Conservation (phyloP, 2,113 vertebrate genomes). For the Azemiops feae region DNA sequence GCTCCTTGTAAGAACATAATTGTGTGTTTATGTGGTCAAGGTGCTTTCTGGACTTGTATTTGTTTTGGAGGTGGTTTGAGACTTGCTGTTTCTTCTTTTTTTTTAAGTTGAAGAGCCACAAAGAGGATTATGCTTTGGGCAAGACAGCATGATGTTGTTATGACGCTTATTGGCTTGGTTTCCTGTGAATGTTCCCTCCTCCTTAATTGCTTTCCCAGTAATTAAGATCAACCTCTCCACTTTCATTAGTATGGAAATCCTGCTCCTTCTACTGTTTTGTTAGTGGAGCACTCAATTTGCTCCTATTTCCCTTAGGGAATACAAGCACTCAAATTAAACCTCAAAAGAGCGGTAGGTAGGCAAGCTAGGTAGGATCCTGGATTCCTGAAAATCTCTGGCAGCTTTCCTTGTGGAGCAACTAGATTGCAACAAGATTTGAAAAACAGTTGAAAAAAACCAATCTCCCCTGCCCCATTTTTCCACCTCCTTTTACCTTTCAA, state of each 20-base stretch:
- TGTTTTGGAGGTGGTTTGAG: not conserved
- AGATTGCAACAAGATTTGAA: not conserved
- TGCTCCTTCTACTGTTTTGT: not conserved
- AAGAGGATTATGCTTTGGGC: not conserved
- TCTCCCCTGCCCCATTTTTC: not conserved
- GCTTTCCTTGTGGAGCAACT: not conserved
- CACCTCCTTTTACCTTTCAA: not conserved
- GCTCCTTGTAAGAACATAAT: rapidly evolving
- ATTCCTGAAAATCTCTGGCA: not conserved
- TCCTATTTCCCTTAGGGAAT: not conserved
- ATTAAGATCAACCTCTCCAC: not conserved
- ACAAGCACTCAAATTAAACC: not conserved
- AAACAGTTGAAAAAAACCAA: not conserved
- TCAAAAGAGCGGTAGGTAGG: not conserved
- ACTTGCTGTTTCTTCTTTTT: not conserved
- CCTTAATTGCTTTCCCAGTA: not conserved
- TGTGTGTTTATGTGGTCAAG: rapidly evolving
- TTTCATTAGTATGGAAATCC: not conserved
- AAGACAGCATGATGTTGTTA: not conserved
- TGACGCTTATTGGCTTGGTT: not conserved
- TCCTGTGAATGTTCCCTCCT: not conserved
- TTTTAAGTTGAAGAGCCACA: not conserved
- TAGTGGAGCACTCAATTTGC: not conserved
- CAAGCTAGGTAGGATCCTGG: not conserved
- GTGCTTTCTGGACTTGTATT: rapidly evolving